Evolutionary conservation across 1,140 invertebrate genomes (phyloP).

Genomic region (Magallana angulata): DNA sequence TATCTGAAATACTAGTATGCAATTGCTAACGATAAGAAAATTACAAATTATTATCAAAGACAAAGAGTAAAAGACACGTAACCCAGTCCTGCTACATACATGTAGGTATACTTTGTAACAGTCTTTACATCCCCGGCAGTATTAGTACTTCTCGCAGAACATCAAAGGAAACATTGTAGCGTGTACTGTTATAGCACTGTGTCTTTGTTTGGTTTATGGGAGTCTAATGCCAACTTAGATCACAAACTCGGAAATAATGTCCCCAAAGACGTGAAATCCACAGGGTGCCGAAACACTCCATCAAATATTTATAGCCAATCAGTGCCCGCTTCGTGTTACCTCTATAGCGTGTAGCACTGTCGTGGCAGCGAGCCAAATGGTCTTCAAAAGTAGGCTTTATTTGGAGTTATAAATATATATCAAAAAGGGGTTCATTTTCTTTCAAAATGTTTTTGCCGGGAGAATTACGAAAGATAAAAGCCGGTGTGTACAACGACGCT

Average conservation of each 20-base stretch:
- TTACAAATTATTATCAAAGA: no score
- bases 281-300: slow-evolving; percentile 36
- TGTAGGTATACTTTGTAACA: no score
- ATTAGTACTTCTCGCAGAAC: background rate
- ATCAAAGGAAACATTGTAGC: background rate
- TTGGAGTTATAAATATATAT: slow-evolving; percentile 14
- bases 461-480: background rate
- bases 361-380: slow-evolving; percentile 4
- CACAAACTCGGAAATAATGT: slow-evolving; percentile 45
- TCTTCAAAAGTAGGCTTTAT: slow-evolving; percentile 24
- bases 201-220: slow-evolving; percentile 45
- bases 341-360: background rate
- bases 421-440: background rate
- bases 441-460: background rate
- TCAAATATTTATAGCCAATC: slow-evolving; percentile 53
- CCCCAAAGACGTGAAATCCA: slow-evolving; percentile 48
- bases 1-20: no score
- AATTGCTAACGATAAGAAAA: no score
- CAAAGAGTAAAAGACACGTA: no score
- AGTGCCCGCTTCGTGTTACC: background rate
- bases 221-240: slow-evolving; percentile 39
- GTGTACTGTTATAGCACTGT: slow-evolving; percentile 17
- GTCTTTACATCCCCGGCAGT: background rate
- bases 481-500: no score
- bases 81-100: no score